Percentiles rank a stretch among this genome's conserved stretches.
Conservation (phyloP, 2,888 invertebrate genomes). For the Bedellia somnulentella region DNA sequence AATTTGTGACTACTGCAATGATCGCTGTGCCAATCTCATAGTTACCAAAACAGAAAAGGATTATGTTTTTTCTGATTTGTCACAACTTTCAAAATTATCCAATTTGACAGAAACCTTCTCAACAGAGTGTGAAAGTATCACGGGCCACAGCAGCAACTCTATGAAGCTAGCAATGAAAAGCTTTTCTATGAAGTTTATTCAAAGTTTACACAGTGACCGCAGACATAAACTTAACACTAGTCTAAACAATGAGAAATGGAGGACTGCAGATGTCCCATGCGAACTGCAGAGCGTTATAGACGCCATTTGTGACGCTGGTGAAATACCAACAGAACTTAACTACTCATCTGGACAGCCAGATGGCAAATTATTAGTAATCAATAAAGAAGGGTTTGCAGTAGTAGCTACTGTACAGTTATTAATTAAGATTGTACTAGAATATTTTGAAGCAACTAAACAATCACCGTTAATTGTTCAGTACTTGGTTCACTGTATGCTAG, state of each 20-base stretch:
- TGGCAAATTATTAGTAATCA: constrained; percentile 62
- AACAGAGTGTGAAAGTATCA: constrained; percentile 71
- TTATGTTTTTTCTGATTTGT: constrained; percentile 68
- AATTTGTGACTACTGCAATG: constrained; percentile 91
- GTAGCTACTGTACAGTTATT: constrained; percentile 84
- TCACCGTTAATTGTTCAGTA: constrained; percentile 79
- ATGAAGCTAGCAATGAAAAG: constrained; percentile 81
- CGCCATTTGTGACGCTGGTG: constrained; percentile 61
- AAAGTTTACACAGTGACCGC: constrained; percentile 86
- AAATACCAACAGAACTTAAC: constrained; percentile 36
- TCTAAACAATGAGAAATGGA: constrained; percentile 92
- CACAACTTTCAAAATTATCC: constrained; percentile 76
- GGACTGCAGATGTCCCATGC: constrained; percentile 84
- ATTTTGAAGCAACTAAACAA: constrained; percentile 80
- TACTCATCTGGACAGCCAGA: constrained; percentile 44
- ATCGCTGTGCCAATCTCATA: constrained; percentile 86
- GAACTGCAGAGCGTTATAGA: constrained; percentile 87
- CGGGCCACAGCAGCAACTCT: constrained; percentile 75
- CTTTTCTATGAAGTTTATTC: constrained; percentile 88
- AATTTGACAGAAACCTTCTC: constrained; percentile 79
- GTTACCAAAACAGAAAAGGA: constrained; percentile 75
- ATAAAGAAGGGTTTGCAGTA: constrained; percentile 73
- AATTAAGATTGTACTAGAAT: constrained; percentile 88
- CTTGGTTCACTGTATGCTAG: constrained; percentile 83
- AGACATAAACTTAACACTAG: constrained; percentile 82